These are phyloP conservation scores for Pristionchus maxplancki DNA, from an alignment of 2,888 invertebrate genomes.

Conservation along the genomic window DNA sequence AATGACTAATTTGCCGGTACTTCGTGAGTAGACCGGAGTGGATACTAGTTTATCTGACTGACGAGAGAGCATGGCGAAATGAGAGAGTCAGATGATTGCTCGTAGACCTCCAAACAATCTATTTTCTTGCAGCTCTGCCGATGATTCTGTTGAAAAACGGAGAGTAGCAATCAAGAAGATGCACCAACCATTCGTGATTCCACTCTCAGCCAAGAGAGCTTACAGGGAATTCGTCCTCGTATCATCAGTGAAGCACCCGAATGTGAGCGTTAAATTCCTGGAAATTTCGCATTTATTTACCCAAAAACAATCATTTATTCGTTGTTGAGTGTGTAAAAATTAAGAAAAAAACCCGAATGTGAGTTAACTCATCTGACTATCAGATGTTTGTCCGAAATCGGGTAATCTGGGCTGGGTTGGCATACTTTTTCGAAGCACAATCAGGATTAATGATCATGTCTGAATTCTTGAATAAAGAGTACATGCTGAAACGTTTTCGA, in stretches of 20 bases:
- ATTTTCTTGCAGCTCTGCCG: neutral
- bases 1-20: neutral
- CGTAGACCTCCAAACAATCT: no score
- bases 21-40: neutral
- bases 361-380: no score
- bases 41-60: neutral
- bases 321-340: no score
- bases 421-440: neutral
- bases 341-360: no score
- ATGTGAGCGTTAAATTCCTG: neutral
- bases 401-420: no score
- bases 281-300: neutral
- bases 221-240: neutral
- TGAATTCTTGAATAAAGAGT: neutral
- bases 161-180: conserved; percentile 31
- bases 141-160: neutral
- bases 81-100: no score
- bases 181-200: neutral
- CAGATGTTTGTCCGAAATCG: no score
- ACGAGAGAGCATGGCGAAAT: no score
- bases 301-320: neutral
- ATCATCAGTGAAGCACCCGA: neutral
- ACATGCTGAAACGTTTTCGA: neutral
- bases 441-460: neutral
- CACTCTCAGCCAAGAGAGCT: neutral